Percentiles rank a stretch among this genome's conserved stretches.
Evolutionary conservation across 2,797 vertebrate genomes (phyloP).

Genomic region (Phrynocephalus forsythii): DNA sequence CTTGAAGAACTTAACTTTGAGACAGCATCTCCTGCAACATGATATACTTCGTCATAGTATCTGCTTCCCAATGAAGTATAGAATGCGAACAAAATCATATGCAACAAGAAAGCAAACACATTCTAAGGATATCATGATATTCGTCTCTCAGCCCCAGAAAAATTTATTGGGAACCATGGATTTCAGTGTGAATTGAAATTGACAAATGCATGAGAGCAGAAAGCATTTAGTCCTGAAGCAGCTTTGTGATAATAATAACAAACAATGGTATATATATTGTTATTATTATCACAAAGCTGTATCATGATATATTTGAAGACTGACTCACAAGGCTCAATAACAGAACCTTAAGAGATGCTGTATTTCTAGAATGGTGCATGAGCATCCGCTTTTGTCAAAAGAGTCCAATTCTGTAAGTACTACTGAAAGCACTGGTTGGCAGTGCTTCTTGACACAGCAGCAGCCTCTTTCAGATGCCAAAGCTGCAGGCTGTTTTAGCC

Average conservation of each 20-base stretch:
- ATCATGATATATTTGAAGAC: neutral
- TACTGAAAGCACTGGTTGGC: neutral
- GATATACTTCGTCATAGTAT: neutral
- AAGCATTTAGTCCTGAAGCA: neutral
- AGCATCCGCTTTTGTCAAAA: neutral
- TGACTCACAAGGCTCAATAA: neutral
- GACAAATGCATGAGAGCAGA: no score
- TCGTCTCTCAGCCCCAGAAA: neutral
- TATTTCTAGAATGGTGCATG: neutral
- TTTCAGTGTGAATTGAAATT: neutral
- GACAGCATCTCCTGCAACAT: neutral
- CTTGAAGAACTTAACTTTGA: neutral
- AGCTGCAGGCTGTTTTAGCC: neutral
- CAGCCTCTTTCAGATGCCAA: neutral
- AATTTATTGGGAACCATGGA: neutral
- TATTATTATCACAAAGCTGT: neutral
- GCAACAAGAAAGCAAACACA: neutral
- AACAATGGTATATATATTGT: no score
- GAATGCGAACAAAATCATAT: neutral
- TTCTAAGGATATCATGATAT: neutral
- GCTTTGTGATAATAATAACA: no score
- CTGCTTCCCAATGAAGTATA: neutral
- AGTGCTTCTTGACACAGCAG: neutral
- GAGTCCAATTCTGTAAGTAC: neutral
- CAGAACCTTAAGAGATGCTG: neutral